Base-by-base conservation (phyloP, 2,797 vertebrate species). In the Pangasius djambal region DNA sequence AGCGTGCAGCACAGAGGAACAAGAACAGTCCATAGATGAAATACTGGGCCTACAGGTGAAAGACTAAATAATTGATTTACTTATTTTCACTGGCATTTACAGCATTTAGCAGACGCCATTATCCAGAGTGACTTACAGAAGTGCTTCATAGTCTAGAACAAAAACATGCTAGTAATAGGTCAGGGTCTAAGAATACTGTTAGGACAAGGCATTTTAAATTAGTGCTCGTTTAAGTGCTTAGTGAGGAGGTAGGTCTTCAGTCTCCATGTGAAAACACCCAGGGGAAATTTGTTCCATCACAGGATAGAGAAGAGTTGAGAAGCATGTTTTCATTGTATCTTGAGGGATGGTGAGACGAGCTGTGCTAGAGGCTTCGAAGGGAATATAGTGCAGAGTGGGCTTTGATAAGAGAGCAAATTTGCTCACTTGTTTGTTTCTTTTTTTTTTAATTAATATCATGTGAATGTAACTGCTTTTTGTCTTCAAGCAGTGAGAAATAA, bases 1-100 rank as follows among this genome's bases (percentile, higher is more conserved):
- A 52, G 95, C 97, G 10, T 97, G 93, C 90, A 95, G 94, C 83
- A 94, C 96, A 52, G 65, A 96, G 6, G 97, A 98, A 83, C 97
- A 96, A 74, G 98, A 99, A 91, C 96, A 97, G 91, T 99, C 98
- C 0, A 98, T 99, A 91, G 99, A 99, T 96, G 98, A 99, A 95
- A 98, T 99, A 84, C 95, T 99, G 4, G 98, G 98, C 89, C 96
- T 99, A 90, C 98, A 98, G 97, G 99, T 99, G 31, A 86, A 78
- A 8, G 10, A 79, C 25, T 63, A 8, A n/a, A 34, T 20, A 6
- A 44, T 6, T 31, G 2, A 7, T 52, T 52, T 15, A 34, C 10
- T 31, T 0, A 31, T 18, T 9, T 83, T 1, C 10, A 69, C 16
- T 69, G 28, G 31, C 8, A 3, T 55, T 55, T 52, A 4, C 28